Evolutionary conservation across 1,140 invertebrate genomes (phyloP), one percentile per base, ranked within the genome.

Genomic region (Hycleus phaleratus): DNA sequence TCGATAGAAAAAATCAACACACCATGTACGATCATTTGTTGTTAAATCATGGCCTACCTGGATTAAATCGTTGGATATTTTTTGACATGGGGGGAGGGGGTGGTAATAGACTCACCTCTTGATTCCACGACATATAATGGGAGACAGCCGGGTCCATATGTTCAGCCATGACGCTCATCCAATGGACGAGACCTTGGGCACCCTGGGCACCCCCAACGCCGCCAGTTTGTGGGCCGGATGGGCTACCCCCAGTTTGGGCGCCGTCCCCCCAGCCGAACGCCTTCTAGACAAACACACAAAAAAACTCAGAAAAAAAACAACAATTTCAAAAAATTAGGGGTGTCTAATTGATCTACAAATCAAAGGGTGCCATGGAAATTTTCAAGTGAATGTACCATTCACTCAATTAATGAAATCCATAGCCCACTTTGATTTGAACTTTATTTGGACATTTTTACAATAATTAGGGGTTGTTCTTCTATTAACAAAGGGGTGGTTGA

Each of bases 121-220:
- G 72, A 47, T 74, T 73, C 67, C 70, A 73, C 9, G 66, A 66
- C 79, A 79, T 85, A 70, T 88, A 88, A 72, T 87, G 85, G 63
- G 83, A 81, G 46, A 79, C 76, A 55, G 78, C 77, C 67, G 77
- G 75, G 65, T 81, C 71, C 82, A 73, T 88, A 70, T 88, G 86
- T 71, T 89, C 87, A 26, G 87, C 85, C 86, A 90, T 88, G 58
- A 90, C 40, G 66, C 86, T 87, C 86, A 89, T 88, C 86, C 87
- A 89, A 75, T 90, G 86, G 56, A 87, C 85, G 61, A 88, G 77
- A 54, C 81, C 85, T 64, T 85, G 83, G 74, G 82, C 77, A 78
- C 83, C 72, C 76, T 80, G 71, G 18, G 18, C 18, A 75, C 81
- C 67, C 74, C 79, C 68, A 51, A 72, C 68, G 39, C 66, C 67